Conservation (phyloP, 1,140 invertebrate genomes). For the Dreissena rostriformis region DNA sequence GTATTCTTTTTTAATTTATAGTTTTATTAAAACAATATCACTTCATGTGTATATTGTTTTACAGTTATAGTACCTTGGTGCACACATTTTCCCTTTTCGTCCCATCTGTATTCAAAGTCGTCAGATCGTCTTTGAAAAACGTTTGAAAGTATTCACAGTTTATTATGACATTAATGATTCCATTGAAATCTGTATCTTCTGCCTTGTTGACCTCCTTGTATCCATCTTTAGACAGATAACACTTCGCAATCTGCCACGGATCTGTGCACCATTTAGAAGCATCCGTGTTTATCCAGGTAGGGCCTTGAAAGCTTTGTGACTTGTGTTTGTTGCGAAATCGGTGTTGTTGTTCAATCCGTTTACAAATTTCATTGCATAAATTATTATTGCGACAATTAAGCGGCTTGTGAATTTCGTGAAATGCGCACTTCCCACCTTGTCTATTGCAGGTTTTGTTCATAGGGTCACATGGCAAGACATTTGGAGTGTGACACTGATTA, state of each 20-base stretch:
- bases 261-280: neutral
- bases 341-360: no score
- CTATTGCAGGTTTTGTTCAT: no score
- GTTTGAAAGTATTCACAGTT: neutral
- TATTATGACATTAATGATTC: neutral
- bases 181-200: slow-evolving; percentile 7
- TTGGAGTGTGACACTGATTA: no score
- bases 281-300: neutral
- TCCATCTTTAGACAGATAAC: neutral
- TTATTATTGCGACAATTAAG: no score
- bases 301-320: neutral
- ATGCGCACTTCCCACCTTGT: no score
- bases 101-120: no score
- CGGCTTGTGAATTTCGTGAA: no score
- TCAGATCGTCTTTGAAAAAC: neutral
- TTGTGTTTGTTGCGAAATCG: neutral
- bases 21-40: no score
- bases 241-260: slow-evolving; percentile 9
- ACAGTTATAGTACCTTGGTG: neutral
- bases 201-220: neutral
- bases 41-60: no score
- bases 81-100: neutral
- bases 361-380: no score
- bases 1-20: no score
- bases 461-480: no score